A percentile compares a stretch with the other conserved stretches of the same genome.
phyloP scores from a whole-genome alignment of 2,797 vertebrate species.

The Tokudaia tokunoshimensis region DNA sequence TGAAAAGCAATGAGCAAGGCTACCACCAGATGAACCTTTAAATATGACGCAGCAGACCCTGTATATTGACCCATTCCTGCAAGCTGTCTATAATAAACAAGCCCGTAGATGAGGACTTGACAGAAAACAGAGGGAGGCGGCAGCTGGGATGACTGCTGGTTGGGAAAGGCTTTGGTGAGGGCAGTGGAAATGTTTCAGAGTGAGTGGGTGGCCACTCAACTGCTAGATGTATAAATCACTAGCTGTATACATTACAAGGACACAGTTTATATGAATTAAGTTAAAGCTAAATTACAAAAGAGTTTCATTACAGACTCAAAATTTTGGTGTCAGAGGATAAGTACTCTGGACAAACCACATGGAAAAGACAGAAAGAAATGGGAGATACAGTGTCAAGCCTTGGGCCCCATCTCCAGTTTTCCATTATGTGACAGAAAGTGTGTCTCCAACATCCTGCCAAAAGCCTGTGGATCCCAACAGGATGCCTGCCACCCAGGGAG shows the following conservation, averaged over 20 bases:
- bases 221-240: neutral
- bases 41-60: neutral
- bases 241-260: neutral
- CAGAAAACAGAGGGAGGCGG: neutral
- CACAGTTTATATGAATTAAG: neutral
- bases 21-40: neutral
- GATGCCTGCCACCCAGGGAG: neutral
- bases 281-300: neutral
- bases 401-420: neutral
- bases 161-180: neutral
- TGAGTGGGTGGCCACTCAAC: neutral
- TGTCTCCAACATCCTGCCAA: neutral
- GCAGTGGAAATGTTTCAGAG: neutral
- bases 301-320: neutral
- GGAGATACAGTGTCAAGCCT: neutral
- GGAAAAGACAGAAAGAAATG: neutral
- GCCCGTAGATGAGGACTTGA: neutral
- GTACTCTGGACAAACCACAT: neutral
- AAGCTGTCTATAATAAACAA: neutral
- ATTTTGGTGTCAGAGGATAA: neutral
- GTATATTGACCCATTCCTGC: no score
- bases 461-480: neutral
- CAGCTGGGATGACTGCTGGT: neutral
- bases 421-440: neutral
- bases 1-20: neutral